These are phyloP conservation scores for Ceratotherium simum DNA, from an alignment of 2,113 vertebrate genomes.

Conservation along the genomic window DNA sequence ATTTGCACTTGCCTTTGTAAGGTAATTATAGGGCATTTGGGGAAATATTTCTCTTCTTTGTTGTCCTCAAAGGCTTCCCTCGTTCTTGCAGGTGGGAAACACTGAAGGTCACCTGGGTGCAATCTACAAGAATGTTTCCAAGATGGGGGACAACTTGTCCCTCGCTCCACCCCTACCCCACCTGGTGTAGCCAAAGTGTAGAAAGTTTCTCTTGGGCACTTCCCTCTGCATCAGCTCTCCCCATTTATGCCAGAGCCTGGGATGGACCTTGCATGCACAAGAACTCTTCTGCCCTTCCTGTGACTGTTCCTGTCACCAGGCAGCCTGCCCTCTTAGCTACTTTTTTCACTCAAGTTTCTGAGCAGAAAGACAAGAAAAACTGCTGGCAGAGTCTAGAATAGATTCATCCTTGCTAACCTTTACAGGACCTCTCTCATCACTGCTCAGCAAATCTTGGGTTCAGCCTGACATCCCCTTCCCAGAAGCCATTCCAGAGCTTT, in stretches of 20 bases:
- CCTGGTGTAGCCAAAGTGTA: neutral
- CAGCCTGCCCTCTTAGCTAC: neutral
- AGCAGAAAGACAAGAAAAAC: neutral
- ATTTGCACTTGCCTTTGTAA: neutral
- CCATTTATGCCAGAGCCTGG: neutral
- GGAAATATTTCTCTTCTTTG: neutral
- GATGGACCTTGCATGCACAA: neutral
- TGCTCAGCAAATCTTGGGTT: neutral
- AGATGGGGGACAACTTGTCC: neutral
- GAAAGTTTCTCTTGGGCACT: neutral
- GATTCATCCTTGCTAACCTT: neutral
- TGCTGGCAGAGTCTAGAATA: neutral
- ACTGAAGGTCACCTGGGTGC: neutral
- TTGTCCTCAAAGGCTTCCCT: neutral
- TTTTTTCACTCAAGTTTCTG: neutral
- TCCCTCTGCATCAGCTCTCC: neutral
- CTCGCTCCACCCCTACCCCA: accelerated
- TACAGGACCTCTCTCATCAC: neutral
- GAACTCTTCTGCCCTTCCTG: neutral
- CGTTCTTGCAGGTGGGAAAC: neutral
- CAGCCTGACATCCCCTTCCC: neutral
- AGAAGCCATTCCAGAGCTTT: neutral
- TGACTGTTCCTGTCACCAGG: neutral
- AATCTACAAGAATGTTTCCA: neutral
- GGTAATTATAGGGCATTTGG: neutral